Evolutionary conservation across 2,888 invertebrate species (phyloP).

Genomic region (Toxonevra muliebris): DNA sequence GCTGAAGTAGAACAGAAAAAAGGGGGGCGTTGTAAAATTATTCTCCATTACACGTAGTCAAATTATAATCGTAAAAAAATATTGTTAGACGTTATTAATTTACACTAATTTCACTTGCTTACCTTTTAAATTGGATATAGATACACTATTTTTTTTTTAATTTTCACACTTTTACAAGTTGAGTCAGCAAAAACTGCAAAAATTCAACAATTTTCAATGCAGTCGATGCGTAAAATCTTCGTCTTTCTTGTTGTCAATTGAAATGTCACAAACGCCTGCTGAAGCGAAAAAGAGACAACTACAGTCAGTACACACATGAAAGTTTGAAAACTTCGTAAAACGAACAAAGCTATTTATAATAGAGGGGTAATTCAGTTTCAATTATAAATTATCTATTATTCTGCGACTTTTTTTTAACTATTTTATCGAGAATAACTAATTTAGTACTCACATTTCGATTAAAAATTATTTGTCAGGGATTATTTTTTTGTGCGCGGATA

Average conservation of each 20-base stretch:
- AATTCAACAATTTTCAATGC: constrained; percentile 11
- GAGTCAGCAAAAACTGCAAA: constrained; percentile 27
- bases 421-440: too few relatives aligned
- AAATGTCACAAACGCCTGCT: background rate
- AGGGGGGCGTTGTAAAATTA: constrained; percentile 36
- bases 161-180: constrained; percentile 1
- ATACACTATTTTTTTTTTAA: background rate
- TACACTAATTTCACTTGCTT: too few relatives aligned
- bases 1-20: constrained; percentile 15
- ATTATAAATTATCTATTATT: too few relatives aligned
- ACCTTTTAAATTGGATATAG: too few relatives aligned
- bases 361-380: too few relatives aligned
- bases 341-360: constrained; percentile 8
- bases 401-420: too few relatives aligned
- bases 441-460: too few relatives aligned
- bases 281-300: too few relatives aligned
- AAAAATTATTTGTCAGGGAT: too few relatives aligned
- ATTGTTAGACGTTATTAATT: too few relatives aligned
- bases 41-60: constrained; percentile 42
- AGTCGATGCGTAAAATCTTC: constrained; percentile 20
- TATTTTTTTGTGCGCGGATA: too few relatives aligned
- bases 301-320: too few relatives aligned
- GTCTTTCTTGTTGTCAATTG: constrained; percentile 11
- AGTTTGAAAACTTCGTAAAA: background rate
- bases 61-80: background rate